Percentiles rank a stretch among this genome's conserved stretches.
These are phyloP conservation scores for Gymnopithys bicolor DNA, from an alignment of 2,797 vertebrate species.

Conservation along the genomic window DNA sequence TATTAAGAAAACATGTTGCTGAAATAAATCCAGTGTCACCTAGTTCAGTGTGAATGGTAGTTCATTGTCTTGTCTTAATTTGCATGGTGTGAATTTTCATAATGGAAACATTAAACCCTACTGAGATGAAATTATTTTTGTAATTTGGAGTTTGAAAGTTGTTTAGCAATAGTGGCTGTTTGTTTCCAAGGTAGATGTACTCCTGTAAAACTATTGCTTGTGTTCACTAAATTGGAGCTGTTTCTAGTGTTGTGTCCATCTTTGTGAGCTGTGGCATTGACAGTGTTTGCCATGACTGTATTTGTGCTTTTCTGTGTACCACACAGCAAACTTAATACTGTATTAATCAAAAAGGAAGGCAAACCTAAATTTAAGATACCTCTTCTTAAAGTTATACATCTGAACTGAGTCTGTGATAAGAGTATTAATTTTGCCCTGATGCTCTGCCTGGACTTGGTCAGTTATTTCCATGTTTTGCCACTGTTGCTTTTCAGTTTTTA, in stretches of 20 bases:
- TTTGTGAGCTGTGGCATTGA: background rate
- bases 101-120: background rate
- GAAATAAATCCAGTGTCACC: background rate
- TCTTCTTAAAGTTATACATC: background rate
- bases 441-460: background rate
- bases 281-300: background rate
- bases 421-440: background rate
- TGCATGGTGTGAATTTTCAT: constrained; percentile 1
- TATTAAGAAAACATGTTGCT: constrained; percentile 3
- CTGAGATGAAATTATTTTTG: background rate
- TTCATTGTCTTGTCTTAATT: background rate
- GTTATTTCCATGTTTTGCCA: background rate
- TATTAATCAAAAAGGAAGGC: constrained; percentile 18
- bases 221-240: background rate
- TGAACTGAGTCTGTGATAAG: background rate
- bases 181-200: background rate
- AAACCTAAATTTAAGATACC: background rate
- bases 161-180: background rate
- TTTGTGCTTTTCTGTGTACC: background rate
- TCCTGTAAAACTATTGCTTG: background rate
- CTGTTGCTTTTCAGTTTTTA: background rate
- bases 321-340: background rate
- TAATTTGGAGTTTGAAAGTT: background rate
- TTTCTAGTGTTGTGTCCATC: background rate
- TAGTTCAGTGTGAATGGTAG: background rate